Evolutionary conservation across 2,113 vertebrate species (phyloP), one percentile per base, ranked within the genome.

Genomic region (Spermophilus dauricus): DNA sequence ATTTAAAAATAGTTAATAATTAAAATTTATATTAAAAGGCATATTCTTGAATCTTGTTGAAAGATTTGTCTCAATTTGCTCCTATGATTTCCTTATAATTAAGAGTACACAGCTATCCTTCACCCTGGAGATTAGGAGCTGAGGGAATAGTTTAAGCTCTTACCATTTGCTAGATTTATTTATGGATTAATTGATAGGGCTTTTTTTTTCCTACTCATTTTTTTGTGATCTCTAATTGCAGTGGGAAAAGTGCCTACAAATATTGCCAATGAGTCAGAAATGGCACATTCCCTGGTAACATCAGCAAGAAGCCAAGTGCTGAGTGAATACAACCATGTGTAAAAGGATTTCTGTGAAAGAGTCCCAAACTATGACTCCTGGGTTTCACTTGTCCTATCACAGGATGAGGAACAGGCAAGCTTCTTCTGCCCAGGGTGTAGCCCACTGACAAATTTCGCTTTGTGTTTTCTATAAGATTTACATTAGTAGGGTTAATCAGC

Each of bases 1-100:
- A 80, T 80, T 96, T 86, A 78, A 48, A 86, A 97, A 42, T 75
- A 86, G 86, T 94, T 67, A 97, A 96, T 95, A 93, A 97, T 94
- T 97, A 83, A 97, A 89, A 89, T 78, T 94, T 86, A 95, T 83
- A 96, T 86, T 83, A 34, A 91, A 91, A 86, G 32, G 26, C 67
- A 86, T 83, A 91, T 75, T 95, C 56, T 86, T 94, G 88, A 86
- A 93, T 70, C 56, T 32, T 93, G 16, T 82, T 94, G 86, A 61
- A 95, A 83, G n/a, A 42, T 56, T 56, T 73, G 6, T 45, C 48
- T 87, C 30, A 76, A 70, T 75, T 87, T 89, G 75, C 75, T 94
- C 70, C 37, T 81, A 56, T 63, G 72, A 84, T 80, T 96, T 95
- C 37, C 65, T 84, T 58, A 34, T 76, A 72, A 91, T 95, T 94